phyloP scores from a whole-genome alignment of 2,888 invertebrate species.

The Tipula confusa region DNA sequence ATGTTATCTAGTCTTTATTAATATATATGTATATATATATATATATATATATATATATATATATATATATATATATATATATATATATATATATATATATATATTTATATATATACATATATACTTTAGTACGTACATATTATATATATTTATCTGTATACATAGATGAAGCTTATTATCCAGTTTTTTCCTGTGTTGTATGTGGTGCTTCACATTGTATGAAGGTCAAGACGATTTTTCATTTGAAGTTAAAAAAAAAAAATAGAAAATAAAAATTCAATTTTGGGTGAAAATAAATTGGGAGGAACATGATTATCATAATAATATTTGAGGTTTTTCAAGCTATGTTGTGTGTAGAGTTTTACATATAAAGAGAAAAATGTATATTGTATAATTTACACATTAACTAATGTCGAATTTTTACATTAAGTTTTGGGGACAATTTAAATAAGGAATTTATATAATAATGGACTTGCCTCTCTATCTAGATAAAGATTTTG shows the following conservation, averaged over 20 bases:
- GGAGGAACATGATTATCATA: slow-evolving; percentile 3
- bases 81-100: too few relatives aligned
- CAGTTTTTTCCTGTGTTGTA: neutral
- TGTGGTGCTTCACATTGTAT: neutral
- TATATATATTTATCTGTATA: too few relatives aligned
- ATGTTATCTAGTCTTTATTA: neutral
- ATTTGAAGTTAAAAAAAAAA: neutral
- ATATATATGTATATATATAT: neutral
- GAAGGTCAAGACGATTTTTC: slow-evolving; percentile 20
- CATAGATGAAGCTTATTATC: neutral
- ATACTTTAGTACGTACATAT: too few relatives aligned
- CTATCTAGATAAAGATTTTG: neutral
- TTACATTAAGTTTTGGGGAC: neutral
- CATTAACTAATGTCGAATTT: slow-evolving; percentile 17
- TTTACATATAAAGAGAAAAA: neutral
- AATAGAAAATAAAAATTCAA: neutral
- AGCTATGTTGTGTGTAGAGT: neutral
- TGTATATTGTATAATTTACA: slow-evolving; percentile 1
- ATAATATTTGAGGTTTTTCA: neutral
- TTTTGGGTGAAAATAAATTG: slow-evolving; percentile 20
- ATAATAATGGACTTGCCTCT: neutral
- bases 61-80: neutral
- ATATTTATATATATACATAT: too few relatives aligned
- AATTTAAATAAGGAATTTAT: neutral
- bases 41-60: too few relatives aligned